phyloP scores from a whole-genome alignment of 2,797 vertebrate species.

The Phylloscopus collybita region DNA sequence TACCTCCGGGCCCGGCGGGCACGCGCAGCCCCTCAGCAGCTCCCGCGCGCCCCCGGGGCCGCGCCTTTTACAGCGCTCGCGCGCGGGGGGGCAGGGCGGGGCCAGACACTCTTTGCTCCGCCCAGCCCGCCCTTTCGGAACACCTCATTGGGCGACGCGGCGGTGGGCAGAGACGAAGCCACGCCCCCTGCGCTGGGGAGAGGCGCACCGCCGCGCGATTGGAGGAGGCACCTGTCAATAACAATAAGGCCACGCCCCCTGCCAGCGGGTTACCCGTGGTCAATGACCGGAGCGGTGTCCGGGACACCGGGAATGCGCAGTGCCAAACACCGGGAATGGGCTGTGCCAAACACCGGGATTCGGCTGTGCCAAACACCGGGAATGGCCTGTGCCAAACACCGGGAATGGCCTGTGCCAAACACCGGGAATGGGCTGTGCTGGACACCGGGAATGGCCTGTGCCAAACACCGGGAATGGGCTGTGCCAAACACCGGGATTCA shows the following conservation, averaged over 20 bases:
- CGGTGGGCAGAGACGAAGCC: fast-evolving
- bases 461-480: background rate
- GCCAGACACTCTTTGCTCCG: fast-evolving
- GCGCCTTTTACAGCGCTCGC: background rate
- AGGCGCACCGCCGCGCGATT: background rate
- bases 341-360: too few species aligned
- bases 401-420: too few species aligned
- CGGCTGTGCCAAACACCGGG: background rate
- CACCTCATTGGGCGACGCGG: fast-evolving
- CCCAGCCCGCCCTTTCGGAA: fast-evolving
- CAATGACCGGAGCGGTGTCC: background rate
- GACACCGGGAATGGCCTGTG: too few species aligned
- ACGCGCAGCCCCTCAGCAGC: background rate
- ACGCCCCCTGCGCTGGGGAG: fast-evolving
- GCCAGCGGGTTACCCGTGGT: background rate
- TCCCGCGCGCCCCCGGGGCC: background rate
- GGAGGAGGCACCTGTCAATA: background rate
- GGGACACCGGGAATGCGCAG: too few species aligned
- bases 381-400: too few species aligned
- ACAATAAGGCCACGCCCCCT: fast-evolving
- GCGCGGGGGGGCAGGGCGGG: background rate
- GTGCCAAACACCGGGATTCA: background rate
- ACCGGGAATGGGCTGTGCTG: too few species aligned
- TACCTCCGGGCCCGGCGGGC: background rate
- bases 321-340: background rate